Evolutionary conservation across 1,140 invertebrate genomes (phyloP).

Genomic region (Phthorimaea operculella): DNA sequence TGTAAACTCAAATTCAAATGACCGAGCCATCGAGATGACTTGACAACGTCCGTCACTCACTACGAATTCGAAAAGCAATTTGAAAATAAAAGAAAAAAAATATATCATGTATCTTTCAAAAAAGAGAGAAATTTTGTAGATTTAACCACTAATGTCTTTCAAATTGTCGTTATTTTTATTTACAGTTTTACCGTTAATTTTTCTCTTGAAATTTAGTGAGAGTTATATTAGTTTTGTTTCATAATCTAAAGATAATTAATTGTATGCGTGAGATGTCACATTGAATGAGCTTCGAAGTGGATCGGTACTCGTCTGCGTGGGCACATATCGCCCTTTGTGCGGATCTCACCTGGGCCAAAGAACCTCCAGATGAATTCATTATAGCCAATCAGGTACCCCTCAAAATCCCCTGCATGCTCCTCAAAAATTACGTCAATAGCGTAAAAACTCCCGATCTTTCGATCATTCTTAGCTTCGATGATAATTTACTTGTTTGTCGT

Average conservation of each 20-base stretch:
- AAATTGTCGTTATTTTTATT: constrained; percentile 64
- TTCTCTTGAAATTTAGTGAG: constrained; percentile 56
- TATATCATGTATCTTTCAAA: constrained; percentile 61
- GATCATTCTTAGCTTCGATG: too few relatives aligned
- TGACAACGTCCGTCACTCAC: constrained; percentile 36
- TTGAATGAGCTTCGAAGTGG: constrained; percentile 66
- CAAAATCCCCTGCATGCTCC: neutral
- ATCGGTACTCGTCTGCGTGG: constrained; percentile 59
- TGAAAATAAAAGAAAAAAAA: constrained; percentile 58
- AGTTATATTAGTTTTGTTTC: constrained; percentile 55
- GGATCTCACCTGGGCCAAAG: constrained; percentile 58
- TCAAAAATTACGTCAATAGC: neutral
- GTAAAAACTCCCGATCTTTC: too few relatives aligned
- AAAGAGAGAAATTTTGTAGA: constrained; percentile 64
- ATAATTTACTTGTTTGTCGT: too few relatives aligned
- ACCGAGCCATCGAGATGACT: constrained; percentile 57
- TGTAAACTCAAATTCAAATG: neutral
- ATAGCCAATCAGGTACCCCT: constrained; percentile 54
- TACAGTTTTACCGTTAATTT: constrained; percentile 57
- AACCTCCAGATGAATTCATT: constrained; percentile 59
- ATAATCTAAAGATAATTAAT: constrained; percentile 55
- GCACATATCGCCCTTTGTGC: constrained; percentile 63
- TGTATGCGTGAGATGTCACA: constrained; percentile 58
- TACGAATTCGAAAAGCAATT: constrained; percentile 60
- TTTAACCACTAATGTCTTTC: constrained; percentile 62